Percentiles rank a stretch among this genome's conserved stretches.
Conservation (phyloP, 53 echinoderm and acorn worm species). For the Antedon mediterranea region DNA sequence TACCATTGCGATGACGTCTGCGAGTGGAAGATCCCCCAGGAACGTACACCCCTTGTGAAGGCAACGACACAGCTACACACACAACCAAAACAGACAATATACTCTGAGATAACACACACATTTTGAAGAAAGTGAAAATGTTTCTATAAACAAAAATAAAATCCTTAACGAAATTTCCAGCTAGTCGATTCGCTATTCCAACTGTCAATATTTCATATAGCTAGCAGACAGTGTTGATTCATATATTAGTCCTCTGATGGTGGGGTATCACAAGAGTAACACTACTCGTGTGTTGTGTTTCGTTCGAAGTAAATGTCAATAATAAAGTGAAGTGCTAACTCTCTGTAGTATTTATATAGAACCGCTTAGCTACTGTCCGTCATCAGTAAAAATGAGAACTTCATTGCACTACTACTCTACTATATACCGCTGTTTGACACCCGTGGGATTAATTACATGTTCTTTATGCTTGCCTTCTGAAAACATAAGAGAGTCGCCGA, state of each 20-base stretch:
- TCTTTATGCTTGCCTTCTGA: conserved; percentile 1
- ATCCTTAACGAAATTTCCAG: too few species aligned
- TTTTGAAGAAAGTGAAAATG: neutral
- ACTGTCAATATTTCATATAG: too few species aligned
- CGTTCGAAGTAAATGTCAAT: neutral
- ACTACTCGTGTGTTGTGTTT: neutral
- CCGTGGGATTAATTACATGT: conserved; percentile 1
- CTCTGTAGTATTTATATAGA: neutral
- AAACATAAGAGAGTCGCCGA: neutral
- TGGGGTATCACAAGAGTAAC: neutral
- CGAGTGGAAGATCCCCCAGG: neutral
- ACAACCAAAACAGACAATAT: neutral
- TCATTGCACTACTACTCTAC: neutral
- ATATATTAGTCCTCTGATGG: neutral
- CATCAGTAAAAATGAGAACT: neutral
- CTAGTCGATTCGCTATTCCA: too few species aligned
- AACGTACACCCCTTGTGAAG: neutral
- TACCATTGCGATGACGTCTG: neutral
- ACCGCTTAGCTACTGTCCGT: neutral
- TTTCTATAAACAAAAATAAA: neutral
- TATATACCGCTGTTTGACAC: neutral
- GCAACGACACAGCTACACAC: neutral
- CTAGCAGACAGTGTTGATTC: neutral
- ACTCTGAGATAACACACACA: neutral
- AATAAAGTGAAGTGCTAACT: neutral